Conservation (phyloP, 2,888 invertebrate genomes). For the Altica lythri region DNA sequence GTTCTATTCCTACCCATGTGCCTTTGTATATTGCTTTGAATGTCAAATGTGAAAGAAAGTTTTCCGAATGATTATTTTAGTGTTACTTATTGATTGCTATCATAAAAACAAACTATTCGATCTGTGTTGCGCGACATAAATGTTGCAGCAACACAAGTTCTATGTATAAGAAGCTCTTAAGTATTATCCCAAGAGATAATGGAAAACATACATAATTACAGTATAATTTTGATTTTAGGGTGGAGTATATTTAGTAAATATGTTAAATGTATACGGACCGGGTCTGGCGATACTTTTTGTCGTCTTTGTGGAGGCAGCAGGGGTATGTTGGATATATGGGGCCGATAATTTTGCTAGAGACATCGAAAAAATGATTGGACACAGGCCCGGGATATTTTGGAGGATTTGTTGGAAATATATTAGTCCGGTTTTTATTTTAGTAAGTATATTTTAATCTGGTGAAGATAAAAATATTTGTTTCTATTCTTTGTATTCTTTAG, state of each 20-base stretch:
- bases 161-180: no score
- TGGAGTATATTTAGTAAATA: conserved; percentile 83
- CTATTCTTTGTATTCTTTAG: no score
- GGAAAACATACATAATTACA: no score
- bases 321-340: conserved; percentile 89
- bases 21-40: no score
- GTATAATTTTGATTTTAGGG: conserved; percentile 71
- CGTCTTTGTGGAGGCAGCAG: conserved; percentile 88
- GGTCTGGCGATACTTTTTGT: conserved; percentile 87
- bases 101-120: no score
- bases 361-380: conserved; percentile 82
- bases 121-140: no score
- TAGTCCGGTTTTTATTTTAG: conserved; percentile 83
- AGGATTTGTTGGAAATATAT: conserved; percentile 85
- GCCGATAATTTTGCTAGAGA: conserved; percentile 80
- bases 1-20: no score
- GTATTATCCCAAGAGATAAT: no score
- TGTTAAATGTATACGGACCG: conserved; percentile 86
- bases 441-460: conserved; percentile 48
- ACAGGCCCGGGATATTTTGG: conserved; percentile 79
- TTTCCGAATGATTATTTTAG: no score
- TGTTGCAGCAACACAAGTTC: no score
- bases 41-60: no score
- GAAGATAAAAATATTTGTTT: background rate
- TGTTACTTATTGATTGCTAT: no score